phyloP scores from a whole-genome alignment of 2,888 invertebrate species.

The Drosophila nigricruria region DNA sequence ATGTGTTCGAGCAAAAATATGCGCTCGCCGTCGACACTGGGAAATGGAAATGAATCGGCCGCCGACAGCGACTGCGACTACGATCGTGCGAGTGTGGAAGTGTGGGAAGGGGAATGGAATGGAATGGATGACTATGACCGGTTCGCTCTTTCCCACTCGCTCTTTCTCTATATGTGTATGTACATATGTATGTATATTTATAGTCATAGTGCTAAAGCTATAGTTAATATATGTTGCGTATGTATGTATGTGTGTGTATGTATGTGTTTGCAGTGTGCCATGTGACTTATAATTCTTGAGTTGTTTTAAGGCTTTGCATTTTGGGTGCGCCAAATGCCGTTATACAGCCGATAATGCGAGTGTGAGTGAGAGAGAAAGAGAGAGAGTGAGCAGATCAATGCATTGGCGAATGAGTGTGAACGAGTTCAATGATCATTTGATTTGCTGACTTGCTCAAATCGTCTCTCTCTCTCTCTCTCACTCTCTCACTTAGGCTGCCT shows the following conservation, averaged over 20 bases:
- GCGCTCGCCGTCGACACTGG: slow-evolving; percentile 36
- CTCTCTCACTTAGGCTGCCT: neutral
- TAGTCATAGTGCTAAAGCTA: slow-evolving; percentile 18
- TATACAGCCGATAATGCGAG: slow-evolving; percentile 25
- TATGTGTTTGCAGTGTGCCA: slow-evolving; percentile 19
- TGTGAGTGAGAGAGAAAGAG: slow-evolving; percentile 38
- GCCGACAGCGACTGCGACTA: slow-evolving; percentile 16
- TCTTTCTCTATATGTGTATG: neutral
- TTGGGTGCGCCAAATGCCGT: slow-evolving; percentile 60
- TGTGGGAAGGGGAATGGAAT: slow-evolving; percentile 14
- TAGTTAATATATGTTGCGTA: slow-evolving; percentile 4
- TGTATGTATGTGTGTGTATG: neutral
- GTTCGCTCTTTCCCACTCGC: slow-evolving; percentile 19
- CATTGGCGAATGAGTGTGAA: slow-evolving; percentile 46
- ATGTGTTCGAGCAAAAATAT: slow-evolving; percentile 69
- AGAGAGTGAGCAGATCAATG: slow-evolving; percentile 60
- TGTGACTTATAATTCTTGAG: slow-evolving; percentile 37
- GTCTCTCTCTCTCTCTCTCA: neutral
- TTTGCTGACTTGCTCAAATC: slow-evolving; percentile 27
- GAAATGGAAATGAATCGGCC: slow-evolving; percentile 56
- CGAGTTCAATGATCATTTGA: slow-evolving; percentile 65
- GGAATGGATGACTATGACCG: slow-evolving; percentile 52
- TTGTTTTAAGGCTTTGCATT: slow-evolving; percentile 14
- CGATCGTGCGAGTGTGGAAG: slow-evolving; percentile 27
- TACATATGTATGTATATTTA: slow-evolving; percentile 10